These are phyloP conservation scores for Disparrhopalites patrizii DNA, from an alignment of 2,888 invertebrate species.

Conservation along the genomic window DNA sequence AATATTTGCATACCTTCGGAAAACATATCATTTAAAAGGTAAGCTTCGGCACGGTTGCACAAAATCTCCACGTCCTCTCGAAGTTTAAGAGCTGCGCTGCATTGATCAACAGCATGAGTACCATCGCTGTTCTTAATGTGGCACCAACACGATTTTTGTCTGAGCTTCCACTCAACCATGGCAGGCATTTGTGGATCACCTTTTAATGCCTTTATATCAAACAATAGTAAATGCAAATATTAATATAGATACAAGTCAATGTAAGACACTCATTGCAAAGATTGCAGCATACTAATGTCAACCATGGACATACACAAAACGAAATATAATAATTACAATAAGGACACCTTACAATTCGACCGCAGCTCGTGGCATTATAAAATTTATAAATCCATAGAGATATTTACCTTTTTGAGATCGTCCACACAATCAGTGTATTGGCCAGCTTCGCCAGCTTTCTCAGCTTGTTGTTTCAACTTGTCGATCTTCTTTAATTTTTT, in stretches of 20 bases:
- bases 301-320: background rate
- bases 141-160: slow-evolving; percentile 46
- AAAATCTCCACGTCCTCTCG: slow-evolving; percentile 70
- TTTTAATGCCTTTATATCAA: slow-evolving; percentile 42
- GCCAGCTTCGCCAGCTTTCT: slow-evolving; percentile 38
- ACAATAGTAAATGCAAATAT: background rate
- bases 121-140: slow-evolving; percentile 45
- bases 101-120: slow-evolving; percentile 64
- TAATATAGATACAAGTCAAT: background rate
- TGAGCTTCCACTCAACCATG: slow-evolving; percentile 43
- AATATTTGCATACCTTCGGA: slow-evolving; percentile 71
- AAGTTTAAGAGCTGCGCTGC: slow-evolving; percentile 73
- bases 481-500: slow-evolving; percentile 92
- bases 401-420: slow-evolving; percentile 45
- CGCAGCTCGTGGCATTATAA: no score
- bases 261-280: background rate
- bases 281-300: background rate
- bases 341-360: no score
- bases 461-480: slow-evolving; percentile 57
- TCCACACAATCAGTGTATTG: slow-evolving; percentile 41
- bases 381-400: background rate
- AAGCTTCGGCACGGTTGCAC: slow-evolving; percentile 90
- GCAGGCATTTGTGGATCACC: slow-evolving; percentile 43
- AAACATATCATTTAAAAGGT: slow-evolving; percentile 81
- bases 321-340: no score